Conservation (phyloP, 2,113 vertebrate species). For the Chrysemys picta region DNA sequence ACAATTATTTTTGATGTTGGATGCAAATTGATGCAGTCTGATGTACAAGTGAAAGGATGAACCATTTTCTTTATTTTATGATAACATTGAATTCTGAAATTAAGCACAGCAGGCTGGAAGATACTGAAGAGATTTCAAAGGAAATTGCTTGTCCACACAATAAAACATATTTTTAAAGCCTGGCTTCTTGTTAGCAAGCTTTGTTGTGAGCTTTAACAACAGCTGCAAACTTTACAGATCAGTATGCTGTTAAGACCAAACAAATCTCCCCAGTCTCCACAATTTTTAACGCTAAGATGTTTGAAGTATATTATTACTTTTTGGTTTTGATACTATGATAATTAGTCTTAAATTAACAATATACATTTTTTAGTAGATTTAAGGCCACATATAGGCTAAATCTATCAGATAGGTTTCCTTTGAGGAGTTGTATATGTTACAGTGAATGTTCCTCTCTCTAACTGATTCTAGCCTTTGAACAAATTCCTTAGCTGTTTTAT, state of each 20-base stretch:
- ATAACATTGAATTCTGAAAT: slow-evolving; percentile 26
- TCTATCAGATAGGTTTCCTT: neutral
- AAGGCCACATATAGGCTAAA: neutral
- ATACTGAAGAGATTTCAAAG: neutral
- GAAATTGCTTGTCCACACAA: neutral
- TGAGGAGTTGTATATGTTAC: neutral
- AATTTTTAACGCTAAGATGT: neutral
- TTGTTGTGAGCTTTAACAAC: neutral
- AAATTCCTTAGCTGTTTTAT: neutral
- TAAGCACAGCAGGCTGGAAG: neutral
- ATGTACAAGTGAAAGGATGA: neutral
- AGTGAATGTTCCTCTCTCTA: neutral
- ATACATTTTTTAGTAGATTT: neutral
- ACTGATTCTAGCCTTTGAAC: neutral
- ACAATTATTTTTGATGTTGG: neutral
- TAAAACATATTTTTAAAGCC: neutral
- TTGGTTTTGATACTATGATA: neutral
- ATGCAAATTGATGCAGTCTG: neutral
- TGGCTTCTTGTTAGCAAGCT: neutral
- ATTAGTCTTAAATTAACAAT: neutral
- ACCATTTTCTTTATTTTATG: neutral
- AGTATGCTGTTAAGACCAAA: neutral
- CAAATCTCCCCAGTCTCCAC: neutral
- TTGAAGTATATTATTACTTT: neutral
- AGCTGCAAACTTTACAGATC: neutral